Percentiles rank a stretch among this genome's conserved stretches.
Evolutionary conservation across 2,797 vertebrate genomes (phyloP).

Genomic region (Chrosomus eos): DNA sequence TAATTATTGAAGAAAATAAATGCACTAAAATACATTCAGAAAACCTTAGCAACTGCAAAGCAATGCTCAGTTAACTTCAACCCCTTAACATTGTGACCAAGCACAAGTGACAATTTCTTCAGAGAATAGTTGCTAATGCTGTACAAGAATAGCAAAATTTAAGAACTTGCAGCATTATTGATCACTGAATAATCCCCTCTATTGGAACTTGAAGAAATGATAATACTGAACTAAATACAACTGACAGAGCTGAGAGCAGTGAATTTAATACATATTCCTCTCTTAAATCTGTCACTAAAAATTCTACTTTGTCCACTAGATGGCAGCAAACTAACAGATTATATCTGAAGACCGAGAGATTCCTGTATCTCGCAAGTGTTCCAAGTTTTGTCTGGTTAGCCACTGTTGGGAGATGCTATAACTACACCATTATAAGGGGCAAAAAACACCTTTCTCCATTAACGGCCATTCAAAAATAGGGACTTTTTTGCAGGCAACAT

Average conservation of each 20-base stretch:
- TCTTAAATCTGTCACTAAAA: not conserved
- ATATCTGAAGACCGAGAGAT: not conserved
- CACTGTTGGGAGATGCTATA: not conserved
- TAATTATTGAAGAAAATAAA: not conserved
- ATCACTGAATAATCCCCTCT: not conserved
- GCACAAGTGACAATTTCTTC: not conserved
- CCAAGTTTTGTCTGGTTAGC: not conserved
- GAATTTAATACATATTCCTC: not conserved
- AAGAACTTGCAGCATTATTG: not conserved
- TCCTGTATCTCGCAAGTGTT: not conserved
- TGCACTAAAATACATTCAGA: not conserved
- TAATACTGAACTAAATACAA: not conserved
- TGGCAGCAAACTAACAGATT: conserved; percentile 52
- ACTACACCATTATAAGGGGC: no score
- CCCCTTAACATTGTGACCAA: not conserved
- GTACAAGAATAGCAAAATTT: not conserved
- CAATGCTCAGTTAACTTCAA: not conserved
- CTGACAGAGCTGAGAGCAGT: not conserved
- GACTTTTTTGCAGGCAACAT: not conserved
- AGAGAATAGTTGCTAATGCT: not conserved
- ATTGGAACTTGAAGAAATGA: no score
- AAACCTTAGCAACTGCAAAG: not conserved
- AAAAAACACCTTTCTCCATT: not conserved
- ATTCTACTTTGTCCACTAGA: conserved; percentile 42
- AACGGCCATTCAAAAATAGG: not conserved